Conservation (phyloP, 2,113 vertebrate genomes). For the Cairina moschata region DNA sequence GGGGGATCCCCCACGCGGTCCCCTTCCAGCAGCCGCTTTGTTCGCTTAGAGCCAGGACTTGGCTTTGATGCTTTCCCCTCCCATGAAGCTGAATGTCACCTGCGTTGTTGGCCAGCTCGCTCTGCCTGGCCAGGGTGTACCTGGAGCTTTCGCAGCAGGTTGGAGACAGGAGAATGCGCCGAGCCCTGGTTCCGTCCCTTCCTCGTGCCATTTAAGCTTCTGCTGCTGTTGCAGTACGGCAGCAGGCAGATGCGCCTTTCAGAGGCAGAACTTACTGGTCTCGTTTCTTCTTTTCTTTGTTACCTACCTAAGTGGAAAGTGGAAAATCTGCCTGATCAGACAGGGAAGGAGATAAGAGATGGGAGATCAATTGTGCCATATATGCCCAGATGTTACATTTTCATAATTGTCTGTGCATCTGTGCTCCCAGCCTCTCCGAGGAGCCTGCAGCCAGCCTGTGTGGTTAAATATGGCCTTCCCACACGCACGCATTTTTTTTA, state of each 20-base stretch:
- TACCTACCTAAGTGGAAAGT: background rate
- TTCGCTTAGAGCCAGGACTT: background rate
- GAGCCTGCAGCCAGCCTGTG: background rate
- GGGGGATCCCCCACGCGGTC: background rate
- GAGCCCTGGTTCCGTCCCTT: background rate
- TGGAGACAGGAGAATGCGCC: background rate
- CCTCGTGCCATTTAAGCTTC: background rate
- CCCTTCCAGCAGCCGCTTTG: background rate
- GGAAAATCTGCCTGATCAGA: background rate
- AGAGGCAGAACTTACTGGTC: background rate
- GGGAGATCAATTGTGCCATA: background rate
- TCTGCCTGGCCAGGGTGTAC: background rate
- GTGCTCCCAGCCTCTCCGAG: background rate
- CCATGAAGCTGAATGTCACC: background rate
- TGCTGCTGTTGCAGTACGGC: background rate
- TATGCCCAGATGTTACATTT: background rate
- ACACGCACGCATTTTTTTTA: background rate
- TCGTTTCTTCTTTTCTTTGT: background rate
- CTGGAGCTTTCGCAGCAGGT: background rate
- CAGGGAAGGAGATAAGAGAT: background rate
- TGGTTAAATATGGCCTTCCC: background rate
- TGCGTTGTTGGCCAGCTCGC: fast-evolving
- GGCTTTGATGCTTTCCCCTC: background rate
- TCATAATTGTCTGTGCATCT: background rate
- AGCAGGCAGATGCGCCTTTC: background rate